Base-by-base conservation (phyloP, 1,140 invertebrate genomes). In the Drosophila paulistorum region DNA sequence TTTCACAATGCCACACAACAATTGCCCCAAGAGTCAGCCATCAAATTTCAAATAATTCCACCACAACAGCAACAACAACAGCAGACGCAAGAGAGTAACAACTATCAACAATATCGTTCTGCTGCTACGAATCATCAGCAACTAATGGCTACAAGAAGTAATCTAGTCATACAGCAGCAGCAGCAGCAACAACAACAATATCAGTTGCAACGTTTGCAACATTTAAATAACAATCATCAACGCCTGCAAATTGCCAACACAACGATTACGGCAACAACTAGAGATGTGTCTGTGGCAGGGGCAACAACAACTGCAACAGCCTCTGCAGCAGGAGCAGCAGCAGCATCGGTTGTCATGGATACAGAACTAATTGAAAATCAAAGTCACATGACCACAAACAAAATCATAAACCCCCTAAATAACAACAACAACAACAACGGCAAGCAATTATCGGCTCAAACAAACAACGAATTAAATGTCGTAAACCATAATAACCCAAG, bases 11-110 rank as follows among this genome's bases (percentile, higher is more conserved):
- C 79, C 59, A 90, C 86, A 39, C 90, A 91, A 68, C 83, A 90
- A 58, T 65, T 90, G 79, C 63, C 83, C 35, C 90, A 90, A 57
- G 90, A 92, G 62, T 82, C 81, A 61, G 86, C 90, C 39, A 92
- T 92, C 58, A 92, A 92, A 76, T 92, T 92, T 68, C 91, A 92
- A 90, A 91, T 92, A 73, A 92, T 92, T 89, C 91, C 89, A 65
- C 86, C 89, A 68, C 90, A 91, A 39, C 84, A 89, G n/a, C 82
- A 78, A 3, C 82, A 83, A 10, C 80, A 79, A 10, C 79, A 81
- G 13, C 72, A 83, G 23, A 39, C 87, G 72, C 9, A 79, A 90
- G 72, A 72, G 62, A 63, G 54, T 37, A 3, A 78, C 67, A 59
- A 77, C 42, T 64, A 82, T 74, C 41, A 75, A 64, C 86, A 90